Conservation (phyloP, 2,888 invertebrate species). For the Leptogaster cylindrica region DNA sequence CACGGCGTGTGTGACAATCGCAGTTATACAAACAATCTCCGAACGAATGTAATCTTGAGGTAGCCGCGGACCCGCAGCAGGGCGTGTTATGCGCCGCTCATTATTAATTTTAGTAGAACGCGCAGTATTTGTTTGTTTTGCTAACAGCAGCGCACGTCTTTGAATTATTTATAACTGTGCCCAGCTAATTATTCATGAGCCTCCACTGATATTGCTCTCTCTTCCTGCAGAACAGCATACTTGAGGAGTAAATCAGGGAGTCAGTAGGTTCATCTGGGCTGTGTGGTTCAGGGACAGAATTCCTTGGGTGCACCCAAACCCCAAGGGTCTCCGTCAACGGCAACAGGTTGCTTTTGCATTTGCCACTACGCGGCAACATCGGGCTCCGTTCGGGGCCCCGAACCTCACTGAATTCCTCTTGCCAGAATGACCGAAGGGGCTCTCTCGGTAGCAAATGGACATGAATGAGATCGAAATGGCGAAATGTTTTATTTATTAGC, state of each 20-base stretch:
- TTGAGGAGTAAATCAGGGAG: neutral
- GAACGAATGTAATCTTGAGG: neutral
- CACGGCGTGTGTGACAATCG: neutral
- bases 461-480: slow-evolving; percentile 36
- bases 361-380: too few species aligned
- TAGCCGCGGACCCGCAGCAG: neutral
- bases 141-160: slow-evolving; percentile 41
- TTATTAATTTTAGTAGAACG: slow-evolving; percentile 35
- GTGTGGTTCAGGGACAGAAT: too few species aligned
- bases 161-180: slow-evolving; percentile 47
- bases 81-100: slow-evolving; percentile 35
- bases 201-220: neutral
- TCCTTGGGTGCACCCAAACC: slow-evolving; percentile 2
- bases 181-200: slow-evolving; percentile 33
- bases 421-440: neutral
- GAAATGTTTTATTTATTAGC: slow-evolving; percentile 42
- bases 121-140: slow-evolving; percentile 43
- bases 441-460: slow-evolving; percentile 18
- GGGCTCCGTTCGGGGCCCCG: too few species aligned
- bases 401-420: neutral
- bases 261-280: too few species aligned
- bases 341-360: slow-evolving; percentile 27
- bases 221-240: neutral
- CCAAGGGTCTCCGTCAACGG: neutral
- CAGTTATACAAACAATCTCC: slow-evolving; percentile 26